Conservation (phyloP, 1,140 invertebrate genomes). For the Myzus persicae region DNA sequence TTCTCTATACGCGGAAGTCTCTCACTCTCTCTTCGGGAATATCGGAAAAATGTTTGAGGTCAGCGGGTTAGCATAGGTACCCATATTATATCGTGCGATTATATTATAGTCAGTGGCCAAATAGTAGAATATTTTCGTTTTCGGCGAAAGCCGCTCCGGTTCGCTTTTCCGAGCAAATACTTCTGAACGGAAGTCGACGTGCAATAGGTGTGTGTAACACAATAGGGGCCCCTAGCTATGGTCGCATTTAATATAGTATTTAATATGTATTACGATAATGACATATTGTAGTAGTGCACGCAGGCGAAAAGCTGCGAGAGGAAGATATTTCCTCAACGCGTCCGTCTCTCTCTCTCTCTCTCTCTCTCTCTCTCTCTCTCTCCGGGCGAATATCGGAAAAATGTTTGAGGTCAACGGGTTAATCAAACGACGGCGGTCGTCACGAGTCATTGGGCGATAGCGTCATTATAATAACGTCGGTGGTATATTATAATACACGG, state of each 20-base stretch:
- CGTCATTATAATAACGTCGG: neutral
- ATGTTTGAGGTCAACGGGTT: conserved; percentile 30
- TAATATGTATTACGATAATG: neutral
- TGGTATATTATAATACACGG: neutral
- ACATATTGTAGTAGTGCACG: neutral
- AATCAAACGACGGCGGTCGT: conserved; percentile 22
- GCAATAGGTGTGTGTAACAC: neutral
- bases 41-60: too few species aligned
- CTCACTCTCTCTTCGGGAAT: too few species aligned
- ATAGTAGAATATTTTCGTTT: neutral
- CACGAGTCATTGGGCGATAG: conserved; percentile 23
- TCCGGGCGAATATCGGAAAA: conserved; percentile 24
- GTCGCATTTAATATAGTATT: neutral
- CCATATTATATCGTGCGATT: neutral
- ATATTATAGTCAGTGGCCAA: too few species aligned
- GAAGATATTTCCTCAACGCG: neutral
- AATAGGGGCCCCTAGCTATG: neutral
- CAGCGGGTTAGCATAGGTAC: too few species aligned
- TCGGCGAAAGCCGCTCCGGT: neutral
- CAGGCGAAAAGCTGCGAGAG: neutral
- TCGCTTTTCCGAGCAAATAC: neutral
- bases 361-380: too few species aligned
- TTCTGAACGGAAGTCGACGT: neutral
- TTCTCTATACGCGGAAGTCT: too few species aligned
- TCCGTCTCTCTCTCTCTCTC: too few species aligned